Conservation (phyloP, 1,140 invertebrate species). For the Anthonomus grandis region DNA sequence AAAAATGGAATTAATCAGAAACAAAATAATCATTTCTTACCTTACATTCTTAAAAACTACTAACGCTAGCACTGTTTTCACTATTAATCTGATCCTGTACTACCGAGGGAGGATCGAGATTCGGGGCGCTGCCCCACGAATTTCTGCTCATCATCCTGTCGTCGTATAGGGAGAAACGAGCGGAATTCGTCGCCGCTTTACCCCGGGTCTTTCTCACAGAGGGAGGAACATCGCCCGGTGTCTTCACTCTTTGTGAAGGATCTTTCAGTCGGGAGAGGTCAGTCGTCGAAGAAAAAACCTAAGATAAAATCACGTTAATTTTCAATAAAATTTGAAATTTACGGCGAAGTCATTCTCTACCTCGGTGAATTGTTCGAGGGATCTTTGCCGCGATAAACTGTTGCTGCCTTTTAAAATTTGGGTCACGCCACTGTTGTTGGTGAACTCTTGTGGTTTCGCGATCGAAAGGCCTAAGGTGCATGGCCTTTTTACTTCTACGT, state of each 20-base stretch:
- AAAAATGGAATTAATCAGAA: too few species aligned
- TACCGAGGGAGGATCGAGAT: slow-evolving; percentile 43
- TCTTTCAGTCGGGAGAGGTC: slow-evolving; percentile 65
- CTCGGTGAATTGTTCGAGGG: slow-evolving; percentile 67
- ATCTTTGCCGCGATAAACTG: slow-evolving; percentile 54
- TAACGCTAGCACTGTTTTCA: slow-evolving; percentile 22
- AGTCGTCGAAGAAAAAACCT: slow-evolving; percentile 56
- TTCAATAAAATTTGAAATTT: too few species aligned
- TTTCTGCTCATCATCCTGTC: slow-evolving; percentile 73
- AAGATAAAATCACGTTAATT: too few species aligned
- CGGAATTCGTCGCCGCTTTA: slow-evolving; percentile 49
- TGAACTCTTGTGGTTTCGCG: slow-evolving; percentile 32
- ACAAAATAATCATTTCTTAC: not conserved
- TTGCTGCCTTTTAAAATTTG: slow-evolving; percentile 44
- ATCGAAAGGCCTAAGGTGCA: slow-evolving; percentile 43
- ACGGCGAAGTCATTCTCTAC: slow-evolving; percentile 28
- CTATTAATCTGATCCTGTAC: slow-evolving; percentile 2
- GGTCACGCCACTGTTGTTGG: slow-evolving; percentile 29
- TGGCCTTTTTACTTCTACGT: slow-evolving; percentile 39
- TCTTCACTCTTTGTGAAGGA: slow-evolving; percentile 73
- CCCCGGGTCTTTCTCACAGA: slow-evolving; percentile 65
- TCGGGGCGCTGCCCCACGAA: slow-evolving; percentile 47
- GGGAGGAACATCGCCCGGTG: slow-evolving; percentile 74
- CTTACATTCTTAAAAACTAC: slow-evolving; percentile 20
- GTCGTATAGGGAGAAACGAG: slow-evolving; percentile 76